A percentile compares a stretch with the other conserved stretches of the same genome.
These are phyloP conservation scores for Athrips mouffetella DNA, from an alignment of 2,888 invertebrate species.

Conservation along the genomic window DNA sequence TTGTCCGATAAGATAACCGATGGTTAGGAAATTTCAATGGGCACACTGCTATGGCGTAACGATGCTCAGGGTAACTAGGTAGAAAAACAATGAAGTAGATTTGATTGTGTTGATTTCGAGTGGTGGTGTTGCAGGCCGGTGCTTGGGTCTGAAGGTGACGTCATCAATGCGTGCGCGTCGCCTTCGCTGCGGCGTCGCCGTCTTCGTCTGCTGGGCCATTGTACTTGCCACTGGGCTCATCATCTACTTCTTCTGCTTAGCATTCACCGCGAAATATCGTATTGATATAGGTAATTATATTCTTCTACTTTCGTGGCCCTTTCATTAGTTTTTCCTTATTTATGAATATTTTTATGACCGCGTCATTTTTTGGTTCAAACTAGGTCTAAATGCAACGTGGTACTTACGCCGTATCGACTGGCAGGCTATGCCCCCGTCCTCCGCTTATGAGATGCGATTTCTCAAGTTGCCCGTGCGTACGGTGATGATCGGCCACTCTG, in stretches of 20 bases:
- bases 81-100: too few relatives aligned
- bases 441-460: constrained; percentile 38
- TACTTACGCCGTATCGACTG: constrained; percentile 62
- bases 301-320: not conserved
- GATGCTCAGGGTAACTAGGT: too few relatives aligned
- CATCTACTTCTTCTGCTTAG: constrained; percentile 47
- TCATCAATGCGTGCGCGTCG: constrained; percentile 46
- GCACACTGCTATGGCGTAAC: too few relatives aligned
- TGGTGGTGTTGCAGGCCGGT: constrained; percentile 53
- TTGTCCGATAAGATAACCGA: too few relatives aligned
- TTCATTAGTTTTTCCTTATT: not conserved
- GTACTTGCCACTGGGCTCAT: constrained; percentile 52
- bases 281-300: constrained; percentile 57
- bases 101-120: too few relatives aligned
- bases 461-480: constrained; percentile 45
- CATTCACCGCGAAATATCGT: constrained; percentile 36
- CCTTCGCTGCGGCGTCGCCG: constrained; percentile 64
- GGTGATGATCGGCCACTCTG: constrained; percentile 59
- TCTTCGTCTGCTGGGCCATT: constrained; percentile 67
- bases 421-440: constrained; percentile 47
- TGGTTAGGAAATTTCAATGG: too few relatives aligned
- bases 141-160: constrained; percentile 63
- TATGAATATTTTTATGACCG: constrained; percentile 18
- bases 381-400: constrained; percentile 62
- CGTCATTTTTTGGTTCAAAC: constrained; percentile 31